Evolutionary conservation across 2,888 invertebrate genomes (phyloP).

Genomic region (Chironomus riparius): DNA sequence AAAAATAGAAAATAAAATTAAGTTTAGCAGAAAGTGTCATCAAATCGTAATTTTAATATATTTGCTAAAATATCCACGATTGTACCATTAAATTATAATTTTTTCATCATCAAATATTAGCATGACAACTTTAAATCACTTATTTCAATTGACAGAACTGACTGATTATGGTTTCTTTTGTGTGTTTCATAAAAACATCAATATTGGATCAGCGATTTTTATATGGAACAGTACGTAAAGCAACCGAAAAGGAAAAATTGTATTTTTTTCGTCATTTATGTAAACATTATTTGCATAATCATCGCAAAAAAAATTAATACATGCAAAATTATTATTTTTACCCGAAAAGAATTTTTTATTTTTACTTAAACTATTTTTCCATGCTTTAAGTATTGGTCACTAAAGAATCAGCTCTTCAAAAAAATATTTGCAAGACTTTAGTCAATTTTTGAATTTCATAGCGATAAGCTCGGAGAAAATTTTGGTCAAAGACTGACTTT

Average conservation of each 20-base stretch:
- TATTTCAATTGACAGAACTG: background rate
- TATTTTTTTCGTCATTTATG: background rate
- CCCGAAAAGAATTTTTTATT: background rate
- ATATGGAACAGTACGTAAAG: background rate
- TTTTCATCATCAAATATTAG: too few species aligned
- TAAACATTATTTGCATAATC: constrained; percentile 3
- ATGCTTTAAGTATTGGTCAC: background rate
- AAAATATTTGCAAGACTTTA: background rate
- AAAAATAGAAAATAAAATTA: too few species aligned
- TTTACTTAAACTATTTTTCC: background rate
- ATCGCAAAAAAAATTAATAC: background rate
- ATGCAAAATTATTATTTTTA: background rate
- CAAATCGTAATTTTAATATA: too few species aligned
- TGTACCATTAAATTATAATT: too few species aligned
- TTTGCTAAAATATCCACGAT: too few species aligned
- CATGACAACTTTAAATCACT: background rate
- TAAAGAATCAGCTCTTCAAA: too few species aligned
- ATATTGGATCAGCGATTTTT: background rate
- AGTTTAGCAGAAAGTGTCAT: too few species aligned
- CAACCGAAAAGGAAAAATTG: too few species aligned
- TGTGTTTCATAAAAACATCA: background rate
- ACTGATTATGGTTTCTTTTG: background rate
- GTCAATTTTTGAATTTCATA: background rate
- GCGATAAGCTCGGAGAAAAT: background rate
- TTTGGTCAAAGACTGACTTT: background rate